Base-by-base conservation (phyloP, 2,797 vertebrate species). In the Agapornis canus region DNA sequence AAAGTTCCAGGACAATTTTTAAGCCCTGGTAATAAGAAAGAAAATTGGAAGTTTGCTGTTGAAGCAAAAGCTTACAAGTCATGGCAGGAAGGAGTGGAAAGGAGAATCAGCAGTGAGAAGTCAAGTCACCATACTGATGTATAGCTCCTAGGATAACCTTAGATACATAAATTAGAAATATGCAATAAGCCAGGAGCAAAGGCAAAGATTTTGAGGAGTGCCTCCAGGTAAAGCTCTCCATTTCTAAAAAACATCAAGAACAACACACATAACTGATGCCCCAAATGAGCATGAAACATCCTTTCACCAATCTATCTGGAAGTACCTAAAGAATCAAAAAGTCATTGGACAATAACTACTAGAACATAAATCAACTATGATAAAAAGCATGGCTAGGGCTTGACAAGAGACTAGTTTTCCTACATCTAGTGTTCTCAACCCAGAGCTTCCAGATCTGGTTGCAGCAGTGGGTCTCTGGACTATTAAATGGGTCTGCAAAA, bases 1-100 rank as follows among this genome's bases (percentile, higher is more conserved):
- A 87, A 60, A 87, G 27, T 49, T 90, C n/a, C 48, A 31, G 48
- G 21, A 80, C 26, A 72, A 85, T 78, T 37, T 68, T 25, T 51
- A 80, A 91, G 45, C 5, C 25, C 75, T 49, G 47, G n/a, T 37
- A 87, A 81, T 9, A 22, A 37, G 27, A 83, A 31, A 87, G 59
- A 69, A 82, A 89, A 39, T 12, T 75, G 39, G 51, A 83, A 79
- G 47, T 21, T 51, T 37, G 49, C 49, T 83, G 25, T 9, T 65
- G 42, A 79, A 94, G 37, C 12, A 92, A 70, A 78, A 76, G n/a
- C 39, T 90, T 52, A 12, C 8, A 86, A 82, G n/a, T 42, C 45
- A 61, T 8, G 11, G 40, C 22, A 85, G 35, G 37, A 73, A 20
- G 6, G 20, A 90, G 37, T 0, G 7, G 68, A 59, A 82, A 49